These are phyloP conservation scores for Catamblyrhynchus diadema DNA, from an alignment of 2,797 vertebrate genomes.

Conservation along the genomic window DNA sequence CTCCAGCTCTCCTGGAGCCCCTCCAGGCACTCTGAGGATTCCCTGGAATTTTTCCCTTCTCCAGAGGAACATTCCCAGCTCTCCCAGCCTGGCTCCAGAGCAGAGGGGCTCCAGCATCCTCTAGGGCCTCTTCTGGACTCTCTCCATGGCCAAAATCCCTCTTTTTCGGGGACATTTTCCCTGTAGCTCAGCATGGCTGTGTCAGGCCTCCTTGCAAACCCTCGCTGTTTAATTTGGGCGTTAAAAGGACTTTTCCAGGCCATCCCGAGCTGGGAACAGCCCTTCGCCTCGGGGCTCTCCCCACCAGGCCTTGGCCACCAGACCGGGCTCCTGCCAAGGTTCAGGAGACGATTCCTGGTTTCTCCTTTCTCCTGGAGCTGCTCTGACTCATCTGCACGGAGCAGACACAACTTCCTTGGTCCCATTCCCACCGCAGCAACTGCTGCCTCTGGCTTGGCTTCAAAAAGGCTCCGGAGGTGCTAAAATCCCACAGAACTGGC, in stretches of 20 bases:
- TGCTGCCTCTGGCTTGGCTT: background rate
- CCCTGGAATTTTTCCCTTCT: background rate
- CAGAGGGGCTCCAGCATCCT: background rate
- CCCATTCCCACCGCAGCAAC: background rate
- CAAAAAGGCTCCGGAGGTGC: background rate
- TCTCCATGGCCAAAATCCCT: background rate
- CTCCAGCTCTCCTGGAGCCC: background rate
- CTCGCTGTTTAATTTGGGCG: too few relatives aligned
- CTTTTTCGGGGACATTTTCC: background rate
- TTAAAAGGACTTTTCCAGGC: background rate
- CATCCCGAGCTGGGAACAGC: background rate
- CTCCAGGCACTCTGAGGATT: rapidly evolving
- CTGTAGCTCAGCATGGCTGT: rapidly evolving
- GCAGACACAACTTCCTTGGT: slow-evolving; percentile 8
- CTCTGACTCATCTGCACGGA: background rate
- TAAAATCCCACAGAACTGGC: background rate
- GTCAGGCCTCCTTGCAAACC: background rate
- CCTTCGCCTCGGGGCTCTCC: background rate
- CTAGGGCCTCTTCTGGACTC: rapidly evolving
- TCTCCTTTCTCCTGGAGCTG: background rate
- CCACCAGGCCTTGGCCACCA: background rate
- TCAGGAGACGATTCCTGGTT: background rate
- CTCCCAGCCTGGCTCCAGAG: background rate
- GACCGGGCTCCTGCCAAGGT: background rate
- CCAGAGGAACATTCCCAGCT: background rate